phyloP scores from a whole-genome alignment of 2,888 invertebrate species.

The Hecatera dysodea region DNA sequence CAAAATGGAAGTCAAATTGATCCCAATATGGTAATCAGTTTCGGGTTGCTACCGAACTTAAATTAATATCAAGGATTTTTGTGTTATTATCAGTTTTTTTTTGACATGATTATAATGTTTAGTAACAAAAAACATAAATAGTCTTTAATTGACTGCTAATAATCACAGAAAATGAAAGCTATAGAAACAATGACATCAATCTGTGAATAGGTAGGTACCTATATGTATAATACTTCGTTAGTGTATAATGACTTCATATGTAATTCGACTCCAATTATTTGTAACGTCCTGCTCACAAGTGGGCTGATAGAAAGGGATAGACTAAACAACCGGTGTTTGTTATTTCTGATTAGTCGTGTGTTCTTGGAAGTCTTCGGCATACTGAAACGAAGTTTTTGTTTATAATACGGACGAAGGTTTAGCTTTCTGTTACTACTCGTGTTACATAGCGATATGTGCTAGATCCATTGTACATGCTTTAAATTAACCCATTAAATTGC shows the following conservation, averaged over 20 bases:
- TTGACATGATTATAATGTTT: background rate
- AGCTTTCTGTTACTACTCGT: background rate
- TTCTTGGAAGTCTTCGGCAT: background rate
- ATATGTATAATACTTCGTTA: background rate
- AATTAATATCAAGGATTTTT: background rate
- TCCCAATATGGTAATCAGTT: constrained; percentile 12
- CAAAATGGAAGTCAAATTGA: background rate
- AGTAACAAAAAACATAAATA: background rate
- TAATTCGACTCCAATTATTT: background rate
- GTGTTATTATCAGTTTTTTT: background rate
- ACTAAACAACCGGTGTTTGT: background rate
- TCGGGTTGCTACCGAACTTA: background rate
- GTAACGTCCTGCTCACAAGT: background rate
- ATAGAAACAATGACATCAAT: constrained; percentile 17
- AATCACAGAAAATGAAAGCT: background rate
- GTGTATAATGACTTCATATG: background rate
- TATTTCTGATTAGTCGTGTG: background rate
- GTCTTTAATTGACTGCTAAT: background rate
- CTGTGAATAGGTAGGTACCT: background rate
- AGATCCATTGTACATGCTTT: no score
- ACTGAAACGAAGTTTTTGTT: background rate
- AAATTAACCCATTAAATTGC: no score
- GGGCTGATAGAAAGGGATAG: constrained; percentile 8
- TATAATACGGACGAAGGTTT: background rate
- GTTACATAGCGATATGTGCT: background rate